Evolutionary conservation across 2,797 vertebrate genomes (phyloP), one percentile per base, ranked within the genome.

Genomic region (Arrhamphus sclerolepis): DNA sequence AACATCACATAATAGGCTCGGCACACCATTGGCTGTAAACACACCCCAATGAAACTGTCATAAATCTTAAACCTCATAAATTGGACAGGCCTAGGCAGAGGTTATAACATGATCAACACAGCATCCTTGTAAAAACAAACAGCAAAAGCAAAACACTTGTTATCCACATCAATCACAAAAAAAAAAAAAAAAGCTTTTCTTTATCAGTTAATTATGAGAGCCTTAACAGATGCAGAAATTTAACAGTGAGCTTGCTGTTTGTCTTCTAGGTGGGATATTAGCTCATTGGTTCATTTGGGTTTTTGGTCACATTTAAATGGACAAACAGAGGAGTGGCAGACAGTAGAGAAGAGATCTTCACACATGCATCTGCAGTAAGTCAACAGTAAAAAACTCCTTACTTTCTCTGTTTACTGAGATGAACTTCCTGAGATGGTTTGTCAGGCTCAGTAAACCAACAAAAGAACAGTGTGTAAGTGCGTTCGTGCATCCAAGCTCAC

Each of bases 261-360:
- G 46, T 54, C 34, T 43, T 43, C 55, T 24, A 55, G 16, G 26
- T 11, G 8, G 11, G 46, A 9, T 10, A 10, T 13, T 17, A 7
- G 7, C 17, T 22, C 31, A 38, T 43, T 5, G 16, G 41, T 31
- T 46, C 7, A 49, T 21, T 34, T 38, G 17, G 7, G 48, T 44
- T 44, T 52, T 53, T 70, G 51, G 21, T 56, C 57, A 41, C 31
- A 42, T 67, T 53, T 57, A 2, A 62, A 66, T 56, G 29, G 28
- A 62, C 40, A 81, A 71, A 68, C 54, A 68, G 60, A 80, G 63
- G 57, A 73, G 70, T 64, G 67, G 63, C 49, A 51, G 20, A 40
- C 52, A 6, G 14, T 14, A 1, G n/a, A 57, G 39, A 55, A 40
- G 46, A 68, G 55, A 39, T 60, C 53, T 31, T 52, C 24, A 49